Evolutionary conservation across 2,888 invertebrate genomes (phyloP), one percentile per base, ranked within the genome.

Genomic region (Dynastes hyllus): DNA sequence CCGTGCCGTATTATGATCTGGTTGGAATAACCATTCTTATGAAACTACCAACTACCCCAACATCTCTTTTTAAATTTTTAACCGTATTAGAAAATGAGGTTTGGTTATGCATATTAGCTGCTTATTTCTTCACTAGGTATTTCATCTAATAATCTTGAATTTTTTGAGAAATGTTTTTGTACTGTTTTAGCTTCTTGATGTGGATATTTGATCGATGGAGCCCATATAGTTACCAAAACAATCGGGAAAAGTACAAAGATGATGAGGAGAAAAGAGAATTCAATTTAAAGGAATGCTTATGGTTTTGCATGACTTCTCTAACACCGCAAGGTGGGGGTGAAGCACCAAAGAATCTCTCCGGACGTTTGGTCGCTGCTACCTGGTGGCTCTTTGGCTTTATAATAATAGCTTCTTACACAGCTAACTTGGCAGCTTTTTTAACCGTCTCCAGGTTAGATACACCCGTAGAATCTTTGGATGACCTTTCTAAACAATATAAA

Each of bases 301-400:
- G 98, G 98, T 99, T 99, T 88, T 98, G 98, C 86, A 98, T 99
- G 97, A 98, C 98, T 58, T 98, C 98, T 51, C 90, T 99, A 22
- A 99, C 98, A 0, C 99, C 99, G 0, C 93, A 95, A 89, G 97
- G 98, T 0, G 98, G 98, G 0, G 98, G 98, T 0, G 98, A 98
- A 88, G 98, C 98, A 0, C 98, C 98, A 0, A 97, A 98, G 88
- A 98, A 98, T 88, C 91, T 99, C 0, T 98, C 98, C 0, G 98
- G 98, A 0, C 92, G 98, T 71, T 90, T 99, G 11, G 95, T 99
- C 0, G 98, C 98, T 0, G 98, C 98, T 1, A 98, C 98, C 0
- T 98, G 98, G 98, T 99, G 99, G 99, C 90, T 99, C 32, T 99
- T 99, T 89, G 98, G 98, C 0, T 99, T 99, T 89, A 98, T 99